Evolutionary conservation across 2,113 vertebrate species (phyloP).

Genomic region (Malurus cyaneus): DNA sequence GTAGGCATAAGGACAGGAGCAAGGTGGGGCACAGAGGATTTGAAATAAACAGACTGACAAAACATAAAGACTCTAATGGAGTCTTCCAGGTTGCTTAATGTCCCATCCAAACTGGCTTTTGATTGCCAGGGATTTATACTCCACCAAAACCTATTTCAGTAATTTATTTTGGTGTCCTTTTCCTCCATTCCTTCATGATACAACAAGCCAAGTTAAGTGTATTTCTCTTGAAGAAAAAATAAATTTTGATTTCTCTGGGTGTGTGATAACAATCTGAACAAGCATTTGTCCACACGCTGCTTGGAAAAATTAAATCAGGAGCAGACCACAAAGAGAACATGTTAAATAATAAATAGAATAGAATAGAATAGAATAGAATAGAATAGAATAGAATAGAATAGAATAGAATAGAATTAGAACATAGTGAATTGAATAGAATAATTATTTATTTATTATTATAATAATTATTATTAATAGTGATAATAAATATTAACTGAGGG

Average conservation of each 20-base stretch:
- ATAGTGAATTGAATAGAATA: no score
- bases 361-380: no score
- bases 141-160: background rate
- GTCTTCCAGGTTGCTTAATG: background rate
- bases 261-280: background rate
- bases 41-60: no score
- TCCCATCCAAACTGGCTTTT: background rate
- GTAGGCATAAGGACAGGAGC: no score
- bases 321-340: accelerated
- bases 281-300: background rate
- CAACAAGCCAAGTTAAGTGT: background rate
- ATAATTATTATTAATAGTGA: no score
- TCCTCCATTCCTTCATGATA: background rate
- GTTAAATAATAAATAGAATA: background rate
- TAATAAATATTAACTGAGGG: background rate
- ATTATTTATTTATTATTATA: no score
- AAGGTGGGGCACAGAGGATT: no score
- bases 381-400: no score
- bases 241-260: background rate
- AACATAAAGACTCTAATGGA: no score
- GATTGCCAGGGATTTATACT: background rate
- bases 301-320: background rate
- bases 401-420: no score
- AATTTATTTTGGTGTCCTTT: background rate
- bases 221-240: background rate